A percentile compares a stretch with the other conserved stretches of the same genome.
phyloP scores from a whole-genome alignment of 2,113 vertebrate genomes.

The Dromaius novaehollandiae region DNA sequence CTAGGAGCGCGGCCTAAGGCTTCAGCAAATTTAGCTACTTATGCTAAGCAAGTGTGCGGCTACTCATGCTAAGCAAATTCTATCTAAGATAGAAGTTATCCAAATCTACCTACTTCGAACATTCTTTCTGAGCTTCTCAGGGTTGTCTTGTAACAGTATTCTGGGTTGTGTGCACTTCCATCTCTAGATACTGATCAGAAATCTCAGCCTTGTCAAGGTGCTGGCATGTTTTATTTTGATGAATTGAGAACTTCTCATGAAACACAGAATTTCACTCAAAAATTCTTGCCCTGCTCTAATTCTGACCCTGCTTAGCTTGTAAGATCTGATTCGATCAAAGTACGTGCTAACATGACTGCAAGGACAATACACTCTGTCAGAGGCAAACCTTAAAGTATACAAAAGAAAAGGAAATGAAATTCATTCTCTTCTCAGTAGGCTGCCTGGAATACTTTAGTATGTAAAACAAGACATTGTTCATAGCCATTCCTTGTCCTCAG shows the following conservation, averaged over 20 bases:
- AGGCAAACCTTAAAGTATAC: not conserved
- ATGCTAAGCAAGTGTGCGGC: no score
- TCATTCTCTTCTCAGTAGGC: not conserved
- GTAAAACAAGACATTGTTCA: constrained; percentile 5
- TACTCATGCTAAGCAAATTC: no score
- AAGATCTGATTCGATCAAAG: not conserved
- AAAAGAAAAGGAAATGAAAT: not conserved
- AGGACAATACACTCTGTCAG: not conserved
- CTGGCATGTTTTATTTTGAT: not conserved
- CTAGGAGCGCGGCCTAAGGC: no score
- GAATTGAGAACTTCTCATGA: not conserved
- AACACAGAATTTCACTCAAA: not conserved
- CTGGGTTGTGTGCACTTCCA: not conserved
- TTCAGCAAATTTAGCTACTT: no score
- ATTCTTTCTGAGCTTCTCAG: no score
- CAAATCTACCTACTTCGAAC: no score
- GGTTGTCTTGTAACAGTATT: no score
- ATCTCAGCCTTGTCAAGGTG: not conserved
- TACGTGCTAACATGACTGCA: not conserved
- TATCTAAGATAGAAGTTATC: no score
- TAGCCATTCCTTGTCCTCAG: not conserved
- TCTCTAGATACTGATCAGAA: not conserved
- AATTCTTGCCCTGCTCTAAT: not conserved
- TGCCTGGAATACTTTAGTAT: constrained; percentile 2
- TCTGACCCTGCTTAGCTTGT: not conserved